Conservation (phyloP, 2,113 vertebrate genomes). For the Catharus minimus region DNA sequence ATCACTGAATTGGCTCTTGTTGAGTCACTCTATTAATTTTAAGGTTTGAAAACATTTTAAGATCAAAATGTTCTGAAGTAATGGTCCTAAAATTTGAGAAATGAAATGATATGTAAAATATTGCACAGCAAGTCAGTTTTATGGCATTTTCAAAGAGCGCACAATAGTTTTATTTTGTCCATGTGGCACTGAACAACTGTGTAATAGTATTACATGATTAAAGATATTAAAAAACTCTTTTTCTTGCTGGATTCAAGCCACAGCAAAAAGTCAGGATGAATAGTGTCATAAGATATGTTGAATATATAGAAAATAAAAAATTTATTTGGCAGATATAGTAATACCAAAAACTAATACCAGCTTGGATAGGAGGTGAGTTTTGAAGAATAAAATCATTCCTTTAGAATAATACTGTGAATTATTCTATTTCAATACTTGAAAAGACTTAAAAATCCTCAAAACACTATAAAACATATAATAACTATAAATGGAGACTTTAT, state of each 20-base stretch:
- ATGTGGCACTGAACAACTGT: conserved; percentile 41
- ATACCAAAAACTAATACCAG: conserved; percentile 56
- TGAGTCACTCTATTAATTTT: conserved; percentile 51
- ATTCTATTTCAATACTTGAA: conserved; percentile 14
- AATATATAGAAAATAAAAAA: conserved; percentile 60
- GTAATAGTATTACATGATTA: conserved; percentile 57
- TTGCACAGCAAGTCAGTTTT: conserved; percentile 51
- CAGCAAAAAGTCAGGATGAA: conserved; percentile 47
- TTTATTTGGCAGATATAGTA: conserved; percentile 50
- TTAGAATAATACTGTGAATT: conserved; percentile 3
- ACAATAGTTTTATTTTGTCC: conserved; percentile 68
- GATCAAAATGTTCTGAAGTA: conserved; percentile 37
- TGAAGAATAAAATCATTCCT: background rate
- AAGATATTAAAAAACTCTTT: conserved; percentile 66
- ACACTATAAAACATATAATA: conserved; percentile 8
- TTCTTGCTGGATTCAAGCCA: conserved; percentile 64
- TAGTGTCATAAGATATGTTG: conserved; percentile 35
- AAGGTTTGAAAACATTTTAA: conserved; percentile 10
- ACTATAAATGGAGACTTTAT: conserved; percentile 15
- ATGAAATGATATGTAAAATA: conserved; percentile 56
- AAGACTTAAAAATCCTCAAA: conserved; percentile 9
- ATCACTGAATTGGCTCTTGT: conserved; percentile 27
- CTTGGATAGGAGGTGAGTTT: conserved; percentile 20
- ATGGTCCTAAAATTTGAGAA: conserved; percentile 35
- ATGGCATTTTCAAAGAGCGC: conserved; percentile 51